Conservation (phyloP, 2,113 vertebrate species). For the Nestor notabilis region DNA sequence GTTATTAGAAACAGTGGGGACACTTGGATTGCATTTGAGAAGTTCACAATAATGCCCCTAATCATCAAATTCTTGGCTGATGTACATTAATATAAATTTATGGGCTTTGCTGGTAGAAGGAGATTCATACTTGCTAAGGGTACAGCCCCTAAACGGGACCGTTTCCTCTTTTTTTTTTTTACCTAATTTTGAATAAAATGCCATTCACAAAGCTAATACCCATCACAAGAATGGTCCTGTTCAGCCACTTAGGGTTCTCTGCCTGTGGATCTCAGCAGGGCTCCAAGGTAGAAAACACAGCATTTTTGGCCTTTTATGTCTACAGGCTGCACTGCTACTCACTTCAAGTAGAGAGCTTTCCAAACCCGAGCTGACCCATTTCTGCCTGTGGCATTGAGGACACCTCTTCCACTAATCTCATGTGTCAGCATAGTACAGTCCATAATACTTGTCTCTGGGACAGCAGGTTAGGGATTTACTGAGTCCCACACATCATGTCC, state of each 20-base stretch:
- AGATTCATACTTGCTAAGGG: background rate
- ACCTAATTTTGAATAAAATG: background rate
- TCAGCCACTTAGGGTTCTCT: background rate
- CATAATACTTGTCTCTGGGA: constrained; percentile 39
- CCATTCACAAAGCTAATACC: background rate
- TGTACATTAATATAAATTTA: background rate
- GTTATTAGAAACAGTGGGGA: background rate
- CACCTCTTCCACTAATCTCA: constrained; percentile 9
- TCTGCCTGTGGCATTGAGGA: background rate
- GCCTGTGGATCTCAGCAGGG: background rate
- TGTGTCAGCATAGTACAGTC: background rate
- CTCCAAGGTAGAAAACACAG: background rate
- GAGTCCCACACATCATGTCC: background rate
- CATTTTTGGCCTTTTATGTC: constrained; percentile 7
- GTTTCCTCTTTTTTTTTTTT: background rate
- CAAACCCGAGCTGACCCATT: constrained; percentile 39
- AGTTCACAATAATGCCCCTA: background rate
- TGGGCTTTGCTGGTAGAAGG: background rate
- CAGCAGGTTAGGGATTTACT: constrained; percentile 37
- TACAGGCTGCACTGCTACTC: background rate
- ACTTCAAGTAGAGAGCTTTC: constrained; percentile 13
- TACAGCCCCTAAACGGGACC: background rate
- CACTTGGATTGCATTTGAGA: background rate
- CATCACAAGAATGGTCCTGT: background rate
- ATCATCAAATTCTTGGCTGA: background rate